A percentile compares a stretch with the other conserved stretches of the same genome.
Conservation (phyloP, 2,797 vertebrate genomes). For the Enteromius thamalakanensis region DNA sequence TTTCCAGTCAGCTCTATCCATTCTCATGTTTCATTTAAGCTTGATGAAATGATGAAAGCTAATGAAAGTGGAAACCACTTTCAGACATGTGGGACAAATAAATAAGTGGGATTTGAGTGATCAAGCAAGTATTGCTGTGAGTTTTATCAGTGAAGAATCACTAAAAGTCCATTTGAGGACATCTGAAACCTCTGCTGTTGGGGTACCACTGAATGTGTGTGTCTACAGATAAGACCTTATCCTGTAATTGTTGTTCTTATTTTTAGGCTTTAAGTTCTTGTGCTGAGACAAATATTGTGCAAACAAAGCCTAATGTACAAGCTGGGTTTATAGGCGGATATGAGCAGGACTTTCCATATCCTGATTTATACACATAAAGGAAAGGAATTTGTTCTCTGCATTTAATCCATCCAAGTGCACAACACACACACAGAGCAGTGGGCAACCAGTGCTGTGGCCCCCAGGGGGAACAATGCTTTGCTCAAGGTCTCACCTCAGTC, state of each 20-base stretch:
- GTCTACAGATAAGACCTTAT: constrained; percentile 12
- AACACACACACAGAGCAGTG: too few species aligned
- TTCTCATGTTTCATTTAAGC: constrained; percentile 24
- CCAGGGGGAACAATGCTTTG: too few species aligned
- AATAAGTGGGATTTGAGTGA: constrained; percentile 7
- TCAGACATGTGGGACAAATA: not conserved
- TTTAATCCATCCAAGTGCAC: too few species aligned
- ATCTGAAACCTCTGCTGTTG: not conserved
- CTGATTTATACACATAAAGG: not conserved
- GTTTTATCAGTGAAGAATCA: constrained; percentile 4
- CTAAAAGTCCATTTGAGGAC: not conserved
- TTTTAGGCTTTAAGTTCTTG: constrained; percentile 2
- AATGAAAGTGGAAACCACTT: constrained; percentile 18
- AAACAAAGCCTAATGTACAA: constrained; percentile 11
- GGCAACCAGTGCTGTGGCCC: too few species aligned
- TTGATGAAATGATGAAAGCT: constrained; percentile 47
- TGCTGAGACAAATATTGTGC: not conserved
- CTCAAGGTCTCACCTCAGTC: too few species aligned
- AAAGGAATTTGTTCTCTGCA: too few species aligned
- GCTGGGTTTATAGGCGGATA: not conserved
- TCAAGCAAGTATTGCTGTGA: not conserved
- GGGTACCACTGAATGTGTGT: not conserved
- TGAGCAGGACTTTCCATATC: constrained; percentile 17
- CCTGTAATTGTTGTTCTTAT: constrained; percentile 1
- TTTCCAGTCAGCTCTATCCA: constrained; percentile 19